Base-by-base conservation (phyloP, 2,113 vertebrate species). In the Ceyx melanurus region DNA sequence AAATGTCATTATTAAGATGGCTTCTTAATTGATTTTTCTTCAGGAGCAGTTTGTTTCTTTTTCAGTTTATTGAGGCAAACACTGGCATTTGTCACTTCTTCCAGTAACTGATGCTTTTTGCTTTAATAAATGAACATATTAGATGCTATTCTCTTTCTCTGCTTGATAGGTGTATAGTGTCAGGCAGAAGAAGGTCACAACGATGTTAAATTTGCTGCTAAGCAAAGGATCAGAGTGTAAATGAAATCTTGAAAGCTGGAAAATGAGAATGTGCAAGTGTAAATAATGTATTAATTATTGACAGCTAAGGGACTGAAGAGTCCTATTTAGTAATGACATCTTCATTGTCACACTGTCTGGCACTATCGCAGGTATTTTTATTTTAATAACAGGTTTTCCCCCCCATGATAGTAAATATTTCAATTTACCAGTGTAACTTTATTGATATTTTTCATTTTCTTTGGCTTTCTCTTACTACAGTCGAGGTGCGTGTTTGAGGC, bases 241-340 rank as follows among this genome's bases (percentile, higher is more conserved):
- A 99, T 98, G 97, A 97, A 98, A 98, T 97, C 97, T 98, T 97
- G 96, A 98, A 98, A 97, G 98, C 97, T 97, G 97, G 97, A 97
- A 97, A 98, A 98, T 97, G 97, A 97, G 97, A 97, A 97, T 98
- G 98, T 98, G 98, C 98, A 97, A 97, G 98, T 98, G 98, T 98
- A 99, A 98, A 98, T 98, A 98, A 98, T 98, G 98, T 98, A 98
- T 99, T 99, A 98, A 99, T 99, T 99, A 99, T 98, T 98, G 98
- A 97, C 97, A 97, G 97, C 97, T 76, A 81, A 86, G 96, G 95
- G 97, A 97, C 95, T n/a, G 31, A 97, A 96, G 95, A 95, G 93
- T 97, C 96, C 96, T 97, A 93, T 96, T 98, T 97, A 94, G 96
- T 90, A 93, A 93, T 96, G 96, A 98, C 95, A 96, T 98, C 97